Percentiles rank a stretch among this genome's conserved stretches.
These are phyloP conservation scores for Drosophila monieri DNA, from an alignment of 2,888 invertebrate species.

Conservation along the genomic window DNA sequence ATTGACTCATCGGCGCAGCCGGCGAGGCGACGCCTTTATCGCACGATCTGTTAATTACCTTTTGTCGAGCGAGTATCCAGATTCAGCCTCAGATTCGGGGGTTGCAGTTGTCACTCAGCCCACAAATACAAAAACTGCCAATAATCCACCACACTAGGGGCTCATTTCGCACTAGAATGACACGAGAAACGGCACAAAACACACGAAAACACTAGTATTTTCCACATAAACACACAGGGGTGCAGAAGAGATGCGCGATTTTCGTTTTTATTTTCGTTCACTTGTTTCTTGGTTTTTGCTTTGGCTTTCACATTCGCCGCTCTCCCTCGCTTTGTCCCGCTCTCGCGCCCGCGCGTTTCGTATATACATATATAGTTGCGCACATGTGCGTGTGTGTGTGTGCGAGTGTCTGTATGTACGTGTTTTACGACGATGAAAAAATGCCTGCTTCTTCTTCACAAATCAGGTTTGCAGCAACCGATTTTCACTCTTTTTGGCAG, in stretches of 20 bases:
- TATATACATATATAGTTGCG: conserved; percentile 49
- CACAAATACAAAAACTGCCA: conserved; percentile 3
- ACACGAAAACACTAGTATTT: conserved; percentile 7
- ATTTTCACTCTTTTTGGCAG: conserved; percentile 54
- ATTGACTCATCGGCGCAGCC: conserved; percentile 55
- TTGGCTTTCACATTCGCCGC: conserved; percentile 75
- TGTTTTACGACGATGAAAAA: conserved; percentile 69
- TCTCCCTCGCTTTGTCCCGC: conserved; percentile 41
- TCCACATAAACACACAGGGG: conserved; percentile 23
- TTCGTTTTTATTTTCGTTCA: conserved; percentile 79
- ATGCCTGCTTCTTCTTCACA: conserved; percentile 69
- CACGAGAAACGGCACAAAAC: conserved; percentile 14
- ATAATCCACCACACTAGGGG: conserved; percentile 18
- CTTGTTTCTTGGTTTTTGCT: conserved; percentile 79
- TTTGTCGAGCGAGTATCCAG: conserved; percentile 33
- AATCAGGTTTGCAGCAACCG: conserved; percentile 75
- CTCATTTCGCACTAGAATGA: conserved; percentile 21
- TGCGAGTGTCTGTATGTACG: conserved; percentile 61
- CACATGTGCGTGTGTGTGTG: conserved; percentile 30
- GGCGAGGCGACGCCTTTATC: conserved; percentile 45
- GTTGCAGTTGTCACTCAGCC: conserved; percentile 21
- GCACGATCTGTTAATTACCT: conserved; percentile 59
- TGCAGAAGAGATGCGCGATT: conserved; percentile 57
- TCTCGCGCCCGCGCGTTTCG: conserved; percentile 72
- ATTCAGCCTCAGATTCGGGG: conserved; percentile 22